Base-by-base conservation (phyloP, 2,797 vertebrate genomes). In the Tamandua tetradactyla region DNA sequence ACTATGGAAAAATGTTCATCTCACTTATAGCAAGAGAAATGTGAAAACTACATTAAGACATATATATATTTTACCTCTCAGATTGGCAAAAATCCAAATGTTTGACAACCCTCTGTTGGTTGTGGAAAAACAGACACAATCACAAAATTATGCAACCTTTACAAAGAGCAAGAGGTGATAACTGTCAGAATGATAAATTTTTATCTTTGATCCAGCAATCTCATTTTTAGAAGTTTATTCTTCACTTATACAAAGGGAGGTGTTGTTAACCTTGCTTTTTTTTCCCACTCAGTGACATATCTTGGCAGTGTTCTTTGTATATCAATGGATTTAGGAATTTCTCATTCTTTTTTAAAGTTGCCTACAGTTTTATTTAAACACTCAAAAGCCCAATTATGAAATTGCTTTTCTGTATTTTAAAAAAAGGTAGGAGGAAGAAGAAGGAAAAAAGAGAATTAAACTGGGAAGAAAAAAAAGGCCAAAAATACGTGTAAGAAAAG, bases 181-280 rank as follows among this genome's bases (percentile, higher is more conserved):
- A 81, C 44, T 82, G 1, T 84, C 74, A 85, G 49, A 88, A 80
- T 85, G 84, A 88, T 35, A 83, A 87, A 57, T 79, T 44, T 87
- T 80, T 80, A 57, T 7, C 1, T 91, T 89, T 78, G 47, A 61
- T 82, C 7, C 17, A 87, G 20, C 18, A 83, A 1, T 88, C 37
- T 90, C 37, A 71, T 55, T 75, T 79, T n/a, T 88, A 91, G 32
- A 49, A 94, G 88, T 72, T 80, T 61, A 32, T 87, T 22, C 35
- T 85, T 20, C 2, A 71, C n/a, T 57, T 57, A 25, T 25, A 18
- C 44, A 91, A 66, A 89, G 52, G 17, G 52, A 52, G 52, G 52
- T 71, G 23, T 64, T 57, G 32, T 81, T 47, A 87, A 82, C 47
- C 30, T 82, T 68, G 2, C 22, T 68, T 93, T 86, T 71, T 8